A percentile compares a stretch with the other conserved stretches of the same genome.
Conservation (phyloP, 2,797 vertebrate species). For the Xenops minutus region DNA sequence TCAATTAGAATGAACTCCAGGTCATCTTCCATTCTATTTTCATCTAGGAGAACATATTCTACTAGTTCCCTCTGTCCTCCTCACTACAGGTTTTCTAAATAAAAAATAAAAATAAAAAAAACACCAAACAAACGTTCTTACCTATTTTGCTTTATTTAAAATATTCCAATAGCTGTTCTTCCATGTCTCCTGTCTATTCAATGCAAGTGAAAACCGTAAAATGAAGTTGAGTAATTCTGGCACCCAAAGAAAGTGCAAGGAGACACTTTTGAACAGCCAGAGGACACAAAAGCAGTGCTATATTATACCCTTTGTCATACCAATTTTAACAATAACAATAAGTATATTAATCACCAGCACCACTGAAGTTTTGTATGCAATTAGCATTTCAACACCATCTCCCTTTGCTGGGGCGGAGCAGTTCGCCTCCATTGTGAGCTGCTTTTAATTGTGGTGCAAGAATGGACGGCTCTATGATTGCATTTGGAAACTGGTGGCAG, state of each 20-base stretch:
- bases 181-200: conserved; percentile 70
- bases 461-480: background rate
- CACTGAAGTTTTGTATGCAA: conserved; percentile 48
- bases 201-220: conserved; percentile 65
- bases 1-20: background rate
- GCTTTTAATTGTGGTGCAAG: conserved; percentile 53
- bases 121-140: background rate
- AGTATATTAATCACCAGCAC: conserved; percentile 73
- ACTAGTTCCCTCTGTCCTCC: background rate
- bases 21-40: background rate
- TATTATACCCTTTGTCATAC: conserved; percentile 74
- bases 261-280: conserved; percentile 70
- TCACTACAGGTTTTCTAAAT: background rate
- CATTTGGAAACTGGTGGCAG: conserved; percentile 49
- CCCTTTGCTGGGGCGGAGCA: conserved; percentile 32
- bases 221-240: conserved; percentile 77
- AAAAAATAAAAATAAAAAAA: background rate
- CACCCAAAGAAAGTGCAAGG: conserved; percentile 71
- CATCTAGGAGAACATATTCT: background rate
- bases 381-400: conserved; percentile 66
- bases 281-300: conserved; percentile 64
- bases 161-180: conserved; percentile 57
- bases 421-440: conserved; percentile 26
- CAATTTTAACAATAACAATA: conserved; percentile 70
- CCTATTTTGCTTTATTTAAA: conserved; percentile 41